Conservation (phyloP, 1,140 invertebrate species). For the Nautilus pompilius region DNA sequence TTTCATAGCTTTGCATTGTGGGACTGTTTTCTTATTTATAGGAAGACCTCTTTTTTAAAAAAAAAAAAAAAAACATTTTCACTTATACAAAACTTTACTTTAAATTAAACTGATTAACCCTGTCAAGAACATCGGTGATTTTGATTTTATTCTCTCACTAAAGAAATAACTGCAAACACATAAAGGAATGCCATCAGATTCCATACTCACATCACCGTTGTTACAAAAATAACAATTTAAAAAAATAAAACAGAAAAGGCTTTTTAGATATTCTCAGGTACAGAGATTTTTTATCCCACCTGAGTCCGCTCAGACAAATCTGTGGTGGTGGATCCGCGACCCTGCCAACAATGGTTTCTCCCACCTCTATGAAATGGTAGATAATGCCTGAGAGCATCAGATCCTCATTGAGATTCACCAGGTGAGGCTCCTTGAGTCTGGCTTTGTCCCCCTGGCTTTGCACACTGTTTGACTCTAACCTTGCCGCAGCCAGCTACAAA, state of each 20-base stretch:
- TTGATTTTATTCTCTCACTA: no score
- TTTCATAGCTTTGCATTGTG: no score
- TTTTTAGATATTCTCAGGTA: neutral
- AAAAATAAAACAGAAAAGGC: neutral
- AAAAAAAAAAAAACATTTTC: no score
- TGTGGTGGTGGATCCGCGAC: conserved; percentile 42
- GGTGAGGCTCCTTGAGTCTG: conserved; percentile 40
- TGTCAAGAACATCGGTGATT: no score
- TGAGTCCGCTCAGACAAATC: conserved; percentile 52
- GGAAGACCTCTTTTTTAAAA: no score
- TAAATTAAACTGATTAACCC: no score
- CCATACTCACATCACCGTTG: no score
- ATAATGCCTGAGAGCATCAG: conserved; percentile 55
- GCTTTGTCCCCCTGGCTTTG: conserved; percentile 19
- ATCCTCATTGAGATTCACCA: conserved; percentile 56
- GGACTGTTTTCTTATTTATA: no score
- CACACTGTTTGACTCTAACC: conserved; percentile 32
- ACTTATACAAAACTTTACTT: no score
- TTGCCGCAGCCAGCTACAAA: conserved; percentile 35
- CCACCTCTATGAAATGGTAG: conserved; percentile 45
- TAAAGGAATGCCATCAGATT: no score
- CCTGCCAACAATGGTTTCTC: conserved; percentile 49
- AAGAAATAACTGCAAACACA: no score
- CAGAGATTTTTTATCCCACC: conserved; percentile 26
- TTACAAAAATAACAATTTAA: no score